A percentile compares a stretch with the other conserved stretches of the same genome.
Conservation (phyloP, 2,797 vertebrate species). For the Xerus rutilus region DNA sequence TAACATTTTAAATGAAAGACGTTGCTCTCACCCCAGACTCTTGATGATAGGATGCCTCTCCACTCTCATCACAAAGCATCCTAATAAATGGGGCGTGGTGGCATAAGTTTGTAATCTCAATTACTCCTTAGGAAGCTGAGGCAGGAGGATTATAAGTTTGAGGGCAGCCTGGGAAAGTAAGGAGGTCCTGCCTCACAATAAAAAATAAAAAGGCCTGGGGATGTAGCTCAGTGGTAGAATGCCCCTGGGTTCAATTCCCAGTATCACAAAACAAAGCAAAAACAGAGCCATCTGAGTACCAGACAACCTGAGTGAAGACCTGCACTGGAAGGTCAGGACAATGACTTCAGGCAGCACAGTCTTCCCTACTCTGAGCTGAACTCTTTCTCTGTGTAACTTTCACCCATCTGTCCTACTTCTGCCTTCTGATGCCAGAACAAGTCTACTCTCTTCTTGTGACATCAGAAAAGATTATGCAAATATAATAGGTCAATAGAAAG, state of each 20-base stretch:
- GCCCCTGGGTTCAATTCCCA: not conserved
- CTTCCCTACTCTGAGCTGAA: not conserved
- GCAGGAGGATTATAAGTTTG: not conserved
- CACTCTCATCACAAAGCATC: not conserved
- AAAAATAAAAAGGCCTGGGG: not conserved
- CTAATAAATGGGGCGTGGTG: not conserved
- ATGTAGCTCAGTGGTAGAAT: not conserved
- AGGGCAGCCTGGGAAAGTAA: not conserved
- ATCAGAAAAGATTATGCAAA: slow-evolving; percentile 81
- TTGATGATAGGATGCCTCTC: not conserved
- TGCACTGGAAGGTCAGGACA: not conserved
- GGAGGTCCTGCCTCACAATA: not conserved
- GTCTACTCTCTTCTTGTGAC: slow-evolving; percentile 72
- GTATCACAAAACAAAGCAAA: not conserved
- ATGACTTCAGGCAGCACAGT: not conserved
- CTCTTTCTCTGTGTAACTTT: slow-evolving; percentile 22
- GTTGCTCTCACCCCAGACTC: not conserved
- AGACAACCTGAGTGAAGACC: not conserved
- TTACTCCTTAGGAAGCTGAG: not conserved
- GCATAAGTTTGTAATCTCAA: not conserved
- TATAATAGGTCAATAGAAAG: slow-evolving; percentile 71
- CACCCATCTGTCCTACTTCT: slow-evolving; percentile 58
- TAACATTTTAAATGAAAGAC: not conserved
- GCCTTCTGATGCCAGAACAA: slow-evolving; percentile 43
- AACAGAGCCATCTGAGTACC: not conserved